Conservation (phyloP, 1,140 invertebrate species). For the Orchestia grillus region DNA sequence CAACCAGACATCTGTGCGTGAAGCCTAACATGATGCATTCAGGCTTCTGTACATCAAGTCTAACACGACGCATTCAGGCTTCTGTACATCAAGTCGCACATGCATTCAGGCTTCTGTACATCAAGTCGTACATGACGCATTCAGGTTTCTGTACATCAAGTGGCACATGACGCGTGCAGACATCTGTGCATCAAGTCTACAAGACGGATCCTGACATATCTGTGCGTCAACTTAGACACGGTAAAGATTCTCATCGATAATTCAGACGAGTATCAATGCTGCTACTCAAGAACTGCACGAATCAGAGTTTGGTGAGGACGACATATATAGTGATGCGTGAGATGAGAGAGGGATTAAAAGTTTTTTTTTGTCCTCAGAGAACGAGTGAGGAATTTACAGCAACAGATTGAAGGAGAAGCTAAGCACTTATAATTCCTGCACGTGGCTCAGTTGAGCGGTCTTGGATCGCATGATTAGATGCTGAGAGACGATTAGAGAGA, state of each 20-base stretch:
- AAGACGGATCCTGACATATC: too few species aligned
- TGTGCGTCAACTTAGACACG: too few species aligned
- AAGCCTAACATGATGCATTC: too few species aligned
- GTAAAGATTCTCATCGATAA: too few species aligned
- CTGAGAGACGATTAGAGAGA: not conserved
- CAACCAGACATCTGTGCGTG: too few species aligned
- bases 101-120: too few species aligned
- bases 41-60: too few species aligned
- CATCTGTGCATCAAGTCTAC: not conserved
- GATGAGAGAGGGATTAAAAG: not conserved
- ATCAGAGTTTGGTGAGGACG: too few species aligned
- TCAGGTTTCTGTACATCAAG: not conserved
- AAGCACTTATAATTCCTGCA: not conserved
- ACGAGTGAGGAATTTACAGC: not conserved
- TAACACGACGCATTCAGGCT: too few species aligned
- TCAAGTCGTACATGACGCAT: not conserved
- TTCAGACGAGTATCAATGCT: too few species aligned
- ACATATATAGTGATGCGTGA: not conserved
- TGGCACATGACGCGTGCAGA: not conserved
- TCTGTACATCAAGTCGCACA: too few species aligned
- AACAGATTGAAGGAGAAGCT: not conserved
- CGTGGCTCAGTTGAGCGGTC: not conserved
- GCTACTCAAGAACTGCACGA: too few species aligned
- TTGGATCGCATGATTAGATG: not conserved
- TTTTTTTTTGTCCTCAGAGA: not conserved